Conservation (phyloP, 1,140 invertebrate species). For the Aphidius gifuensis region DNA sequence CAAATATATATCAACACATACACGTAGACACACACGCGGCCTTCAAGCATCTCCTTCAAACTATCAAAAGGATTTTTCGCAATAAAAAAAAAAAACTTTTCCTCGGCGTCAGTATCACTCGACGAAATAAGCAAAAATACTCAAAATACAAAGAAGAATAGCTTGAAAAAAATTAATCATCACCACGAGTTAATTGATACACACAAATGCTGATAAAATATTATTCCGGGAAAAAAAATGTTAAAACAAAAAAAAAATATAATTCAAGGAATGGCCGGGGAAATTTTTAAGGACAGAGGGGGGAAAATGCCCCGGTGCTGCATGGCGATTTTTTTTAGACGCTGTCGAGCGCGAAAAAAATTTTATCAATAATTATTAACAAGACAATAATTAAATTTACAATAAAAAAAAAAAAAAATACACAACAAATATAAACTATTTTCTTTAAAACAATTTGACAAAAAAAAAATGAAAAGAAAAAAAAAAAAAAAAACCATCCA, state of each 20-base stretch:
- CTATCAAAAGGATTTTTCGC: too few species aligned
- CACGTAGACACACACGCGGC: not conserved
- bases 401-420: not conserved
- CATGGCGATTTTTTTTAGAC: conserved; percentile 41
- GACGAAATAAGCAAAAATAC: too few species aligned
- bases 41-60: not conserved
- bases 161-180: too few species aligned
- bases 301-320: conserved; percentile 31
- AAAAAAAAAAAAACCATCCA: not conserved
- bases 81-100: too few species aligned
- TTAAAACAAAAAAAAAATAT: not conserved
- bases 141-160: too few species aligned
- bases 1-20: not conserved
- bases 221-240: not conserved
- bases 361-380: not conserved
- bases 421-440: not conserved
- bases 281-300: conserved; percentile 19
- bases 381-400: not conserved
- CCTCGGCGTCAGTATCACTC: too few species aligned
- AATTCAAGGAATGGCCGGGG: not conserved
- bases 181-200: too few species aligned
- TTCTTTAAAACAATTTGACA: not conserved
- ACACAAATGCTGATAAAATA: too few species aligned
- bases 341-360: not conserved
- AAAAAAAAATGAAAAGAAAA: not conserved